Evolutionary conservation across 2,113 vertebrate species (phyloP).

Genomic region (Hypocryptadius cinnamomeus): DNA sequence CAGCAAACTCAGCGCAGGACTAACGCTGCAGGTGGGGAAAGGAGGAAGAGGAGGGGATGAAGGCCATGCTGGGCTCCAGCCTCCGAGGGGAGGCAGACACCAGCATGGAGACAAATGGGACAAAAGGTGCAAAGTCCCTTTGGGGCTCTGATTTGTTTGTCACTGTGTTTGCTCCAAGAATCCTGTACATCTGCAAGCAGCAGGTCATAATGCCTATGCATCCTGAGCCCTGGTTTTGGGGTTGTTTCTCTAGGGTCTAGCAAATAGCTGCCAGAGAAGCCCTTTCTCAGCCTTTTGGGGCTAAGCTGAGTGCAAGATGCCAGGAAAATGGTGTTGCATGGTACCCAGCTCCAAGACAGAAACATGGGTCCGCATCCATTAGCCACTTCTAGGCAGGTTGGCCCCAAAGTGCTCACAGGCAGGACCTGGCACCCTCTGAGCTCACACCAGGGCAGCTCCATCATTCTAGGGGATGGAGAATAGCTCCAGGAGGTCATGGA

Average conservation of each 20-base stretch:
- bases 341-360: not conserved
- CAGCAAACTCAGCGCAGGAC: not conserved
- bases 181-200: not conserved
- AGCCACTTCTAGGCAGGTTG: not conserved
- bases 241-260: not conserved
- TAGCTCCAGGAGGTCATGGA: not conserved
- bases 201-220: not conserved
- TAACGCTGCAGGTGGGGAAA: not conserved
- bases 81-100: not conserved
- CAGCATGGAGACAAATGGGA: not conserved
- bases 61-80: not conserved
- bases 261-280: not conserved
- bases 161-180: not conserved
- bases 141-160: not conserved
- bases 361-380: not conserved
- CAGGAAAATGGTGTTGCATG: not conserved
- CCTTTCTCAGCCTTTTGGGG: not conserved
- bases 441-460: not conserved
- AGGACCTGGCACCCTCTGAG: not conserved
- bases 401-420: not conserved
- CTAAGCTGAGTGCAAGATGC: not conserved
- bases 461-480: not conserved
- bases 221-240: not conserved
- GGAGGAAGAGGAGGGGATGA: not conserved
- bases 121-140: slow-evolving; percentile 9